These are phyloP conservation scores for Xanthorhoe spadicearia DNA, from an alignment of 2,888 invertebrate species.

Conservation along the genomic window DNA sequence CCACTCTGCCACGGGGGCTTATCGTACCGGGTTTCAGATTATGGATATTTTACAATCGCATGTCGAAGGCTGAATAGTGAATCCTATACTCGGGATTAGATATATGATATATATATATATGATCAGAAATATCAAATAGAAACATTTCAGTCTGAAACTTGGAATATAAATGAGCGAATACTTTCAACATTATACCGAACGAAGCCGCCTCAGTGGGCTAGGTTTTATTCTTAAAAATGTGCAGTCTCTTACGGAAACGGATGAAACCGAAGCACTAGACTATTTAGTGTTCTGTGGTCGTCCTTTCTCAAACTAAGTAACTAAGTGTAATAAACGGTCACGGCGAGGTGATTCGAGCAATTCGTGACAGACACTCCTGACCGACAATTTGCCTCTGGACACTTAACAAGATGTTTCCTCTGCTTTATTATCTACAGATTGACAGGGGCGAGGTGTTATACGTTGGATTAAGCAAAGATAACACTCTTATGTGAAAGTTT, in stretches of 20 bases:
- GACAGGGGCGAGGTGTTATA: conserved; percentile 37
- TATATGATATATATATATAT: too few relatives aligned
- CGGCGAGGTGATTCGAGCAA: conserved; percentile 27
- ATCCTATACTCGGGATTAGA: too few relatives aligned
- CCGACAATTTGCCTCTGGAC: conserved; percentile 65
- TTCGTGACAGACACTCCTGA: conserved; percentile 26
- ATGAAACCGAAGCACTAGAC: not conserved
- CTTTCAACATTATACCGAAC: too few relatives aligned
- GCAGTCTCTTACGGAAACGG: not conserved
- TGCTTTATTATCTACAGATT: conserved; percentile 41
- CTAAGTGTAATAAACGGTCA: conserved; percentile 18
- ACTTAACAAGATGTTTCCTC: conserved; percentile 70
- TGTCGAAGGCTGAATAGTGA: too few relatives aligned
- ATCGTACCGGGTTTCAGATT: too few relatives aligned
- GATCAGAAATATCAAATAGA: too few relatives aligned
- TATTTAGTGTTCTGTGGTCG: not conserved
- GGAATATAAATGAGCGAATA: too few relatives aligned
- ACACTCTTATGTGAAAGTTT: not conserved
- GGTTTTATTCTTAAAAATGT: not conserved
- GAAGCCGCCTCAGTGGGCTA: not conserved
- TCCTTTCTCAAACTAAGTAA: conserved; percentile 11
- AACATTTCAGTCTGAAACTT: too few relatives aligned
- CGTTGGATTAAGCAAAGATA: conserved; percentile 1
- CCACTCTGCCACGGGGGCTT: too few relatives aligned
- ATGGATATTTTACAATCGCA: too few relatives aligned